Percentiles rank a stretch among this genome's conserved stretches.
Evolutionary conservation across 2,888 invertebrate species (phyloP).

Genomic region (Iphiclides podalirius): DNA sequence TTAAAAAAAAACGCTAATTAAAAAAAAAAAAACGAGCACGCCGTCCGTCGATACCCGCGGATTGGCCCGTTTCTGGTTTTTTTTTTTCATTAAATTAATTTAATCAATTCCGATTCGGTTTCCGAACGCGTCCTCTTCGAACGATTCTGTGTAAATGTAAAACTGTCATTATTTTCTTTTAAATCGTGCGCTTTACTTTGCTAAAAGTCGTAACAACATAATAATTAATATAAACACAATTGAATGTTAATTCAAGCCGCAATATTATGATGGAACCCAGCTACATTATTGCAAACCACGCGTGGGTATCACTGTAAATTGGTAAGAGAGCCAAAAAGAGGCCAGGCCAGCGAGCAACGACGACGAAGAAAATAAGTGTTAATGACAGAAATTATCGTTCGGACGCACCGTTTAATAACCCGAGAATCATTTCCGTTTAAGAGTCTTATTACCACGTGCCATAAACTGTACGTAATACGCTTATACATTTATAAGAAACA

Average conservation of each 20-base stretch:
- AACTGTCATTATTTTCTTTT: too few relatives aligned
- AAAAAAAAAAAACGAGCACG: conserved; percentile 13
- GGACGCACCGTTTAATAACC: not conserved
- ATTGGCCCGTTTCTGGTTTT: conserved; percentile 3
- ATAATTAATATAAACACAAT: too few relatives aligned
- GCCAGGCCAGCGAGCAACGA: not conserved
- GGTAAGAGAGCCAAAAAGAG: not conserved
- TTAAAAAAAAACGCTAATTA: conserved; percentile 29
- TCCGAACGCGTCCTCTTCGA: conserved; percentile 1
- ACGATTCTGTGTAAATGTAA: too few relatives aligned
- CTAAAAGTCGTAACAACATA: too few relatives aligned
- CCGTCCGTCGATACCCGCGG: conserved; percentile 4
- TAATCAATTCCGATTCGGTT: conserved; percentile 16
- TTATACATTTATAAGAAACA: too few relatives aligned
- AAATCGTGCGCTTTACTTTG: too few relatives aligned
- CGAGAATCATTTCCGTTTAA: conserved; percentile 9
- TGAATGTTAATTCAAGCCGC: too few relatives aligned
- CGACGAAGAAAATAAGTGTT: not conserved
- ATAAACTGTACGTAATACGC: not conserved
- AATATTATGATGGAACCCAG: too few relatives aligned
- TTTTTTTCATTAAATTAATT: conserved; percentile 15
- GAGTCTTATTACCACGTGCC: conserved; percentile 5
- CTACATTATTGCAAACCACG: not conserved
- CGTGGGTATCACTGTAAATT: not conserved
- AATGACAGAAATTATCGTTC: conserved; percentile 11